Evolutionary conservation across 2,888 invertebrate genomes (phyloP).

Genomic region (Calameuta idolon): DNA sequence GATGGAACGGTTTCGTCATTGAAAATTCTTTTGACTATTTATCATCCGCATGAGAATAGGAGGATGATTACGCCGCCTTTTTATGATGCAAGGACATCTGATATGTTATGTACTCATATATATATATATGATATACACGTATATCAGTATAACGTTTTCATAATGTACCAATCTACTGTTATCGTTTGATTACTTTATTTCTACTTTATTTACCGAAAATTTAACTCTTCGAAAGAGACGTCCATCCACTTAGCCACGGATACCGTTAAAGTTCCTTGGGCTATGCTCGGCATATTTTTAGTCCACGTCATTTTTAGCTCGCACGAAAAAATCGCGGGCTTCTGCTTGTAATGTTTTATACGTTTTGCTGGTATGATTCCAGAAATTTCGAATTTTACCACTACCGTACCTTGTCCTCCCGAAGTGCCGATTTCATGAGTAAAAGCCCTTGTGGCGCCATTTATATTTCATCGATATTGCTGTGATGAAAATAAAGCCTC

Average conservation of each 20-base stretch:
- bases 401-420: not conserved
- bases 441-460: no score
- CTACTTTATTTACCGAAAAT: not conserved
- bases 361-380: not conserved
- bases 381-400: not conserved
- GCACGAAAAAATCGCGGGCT: slow-evolving; percentile 46
- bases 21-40: not conserved
- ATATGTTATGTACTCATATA: not conserved
- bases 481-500: no score
- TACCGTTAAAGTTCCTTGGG: slow-evolving; percentile 33
- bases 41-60: not conserved
- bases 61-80: not conserved
- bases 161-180: not conserved
- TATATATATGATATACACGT: not conserved
- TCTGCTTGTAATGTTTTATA: slow-evolving; percentile 24
- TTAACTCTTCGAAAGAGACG: not conserved
- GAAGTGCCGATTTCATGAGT: not conserved
- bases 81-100: not conserved
- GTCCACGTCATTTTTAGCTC: slow-evolving; percentile 51
- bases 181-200: not conserved
- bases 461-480: no score
- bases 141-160: not conserved
- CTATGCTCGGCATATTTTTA: slow-evolving; percentile 56
- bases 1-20: not conserved
- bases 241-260: slow-evolving; percentile 10